Base-by-base conservation (phyloP, 2,113 vertebrate genomes). In the Cyrtonyx montezumae region DNA sequence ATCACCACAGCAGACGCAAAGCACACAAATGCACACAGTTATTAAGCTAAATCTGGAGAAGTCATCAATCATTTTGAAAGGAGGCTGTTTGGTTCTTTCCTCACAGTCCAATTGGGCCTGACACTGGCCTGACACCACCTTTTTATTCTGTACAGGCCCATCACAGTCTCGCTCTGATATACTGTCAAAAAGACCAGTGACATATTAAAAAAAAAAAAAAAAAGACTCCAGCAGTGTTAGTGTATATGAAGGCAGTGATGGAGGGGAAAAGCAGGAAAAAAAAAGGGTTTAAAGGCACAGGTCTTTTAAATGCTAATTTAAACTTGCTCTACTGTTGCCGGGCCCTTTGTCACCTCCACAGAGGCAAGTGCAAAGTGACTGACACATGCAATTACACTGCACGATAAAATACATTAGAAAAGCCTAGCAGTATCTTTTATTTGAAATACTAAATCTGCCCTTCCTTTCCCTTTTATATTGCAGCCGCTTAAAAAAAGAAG, bases 31-130 rank as follows among this genome's bases (percentile, higher is more conserved):
- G 63, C 87, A 69, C 58, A 55, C 81, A 91, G 82, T 83, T 81
- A 95, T 94, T 90, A 90, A 94, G 43, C 61, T 79, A 71, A 81
- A 96, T 82, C 88, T 66, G 13, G 61, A 59, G 61, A 83, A 48
- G 32, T 75, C 81, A 95, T 92, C 91, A 87, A 94, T 96, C 92
- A 93, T 75, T 87, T 61, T 14, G 5, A 88, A 96, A 96, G 70
- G 30, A 43, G 62, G 34, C 59, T 5, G 10, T 85, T 90, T 87
- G 59, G 92, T 94, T 94, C 79, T 92, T 73, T 69, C 69, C 73
- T 71, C 65, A 80, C 89, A 79, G 51, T 69, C 42, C 76, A 68
- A 20, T 56, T 66, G 79, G 84, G 62, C 86, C 93, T 92, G 90
- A 88, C 79, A 90, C 36, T 30, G 55, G 62, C 56, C 69, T 93